These are phyloP conservation scores for Falcaria lacertinaria DNA, from an alignment of 2,888 invertebrate species.

Conservation along the genomic window DNA sequence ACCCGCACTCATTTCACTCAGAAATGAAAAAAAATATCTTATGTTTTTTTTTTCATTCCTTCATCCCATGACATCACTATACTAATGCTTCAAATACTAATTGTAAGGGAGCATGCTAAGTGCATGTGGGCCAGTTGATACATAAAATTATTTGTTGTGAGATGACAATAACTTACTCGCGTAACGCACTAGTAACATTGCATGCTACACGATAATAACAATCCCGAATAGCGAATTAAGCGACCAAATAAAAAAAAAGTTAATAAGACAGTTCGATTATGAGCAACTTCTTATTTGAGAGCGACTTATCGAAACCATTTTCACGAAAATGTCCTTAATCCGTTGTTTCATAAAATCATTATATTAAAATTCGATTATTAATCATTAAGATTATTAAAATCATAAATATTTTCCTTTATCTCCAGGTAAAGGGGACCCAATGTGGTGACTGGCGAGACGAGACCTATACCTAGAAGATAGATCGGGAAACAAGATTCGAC, in stretches of 20 bases:
- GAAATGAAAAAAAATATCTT: slow-evolving; percentile 42
- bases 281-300: too few relatives aligned
- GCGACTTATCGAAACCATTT: too few relatives aligned
- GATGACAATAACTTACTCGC: slow-evolving; percentile 59
- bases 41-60: slow-evolving; percentile 34
- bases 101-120: slow-evolving; percentile 44
- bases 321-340: too few relatives aligned
- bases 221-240: neutral
- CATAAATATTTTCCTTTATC: slow-evolving; percentile 20
- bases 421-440: slow-evolving; percentile 53
- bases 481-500: neutral
- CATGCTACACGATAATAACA: slow-evolving; percentile 11
- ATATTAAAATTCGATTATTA: too few relatives aligned
- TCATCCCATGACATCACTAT: slow-evolving; percentile 11
- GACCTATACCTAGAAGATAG: slow-evolving; percentile 22
- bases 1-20: slow-evolving; percentile 58
- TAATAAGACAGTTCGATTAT: too few relatives aligned
- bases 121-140: slow-evolving; percentile 37
- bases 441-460: slow-evolving; percentile 47
- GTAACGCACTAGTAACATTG: slow-evolving; percentile 31
- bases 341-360: too few relatives aligned
- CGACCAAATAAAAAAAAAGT: too few relatives aligned
- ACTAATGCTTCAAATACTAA: slow-evolving; percentile 64
- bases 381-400: slow-evolving; percentile 1
- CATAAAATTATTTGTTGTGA: slow-evolving; percentile 76